These are phyloP conservation scores for Reticulitermes speratus DNA, from an alignment of 1,140 invertebrate genomes.

Conservation along the genomic window DNA sequence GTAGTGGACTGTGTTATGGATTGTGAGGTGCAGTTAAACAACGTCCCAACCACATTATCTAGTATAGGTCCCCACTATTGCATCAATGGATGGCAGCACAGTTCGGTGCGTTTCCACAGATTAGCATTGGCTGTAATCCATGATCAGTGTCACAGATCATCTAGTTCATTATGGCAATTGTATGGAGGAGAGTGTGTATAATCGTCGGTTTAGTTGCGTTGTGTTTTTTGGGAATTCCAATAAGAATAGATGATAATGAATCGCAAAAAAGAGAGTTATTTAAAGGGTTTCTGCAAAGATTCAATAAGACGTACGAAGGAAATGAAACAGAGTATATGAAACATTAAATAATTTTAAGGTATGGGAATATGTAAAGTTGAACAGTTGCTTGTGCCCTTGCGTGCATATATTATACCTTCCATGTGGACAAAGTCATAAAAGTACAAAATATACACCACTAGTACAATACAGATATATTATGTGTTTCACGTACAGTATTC, in stretches of 20 bases:
- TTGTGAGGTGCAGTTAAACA: too few species aligned
- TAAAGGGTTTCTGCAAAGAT: slow-evolving; percentile 59
- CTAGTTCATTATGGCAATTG: slow-evolving; percentile 35
- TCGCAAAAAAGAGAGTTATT: slow-evolving; percentile 52
- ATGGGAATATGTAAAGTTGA: slow-evolving; percentile 38
- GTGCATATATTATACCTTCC: not conserved
- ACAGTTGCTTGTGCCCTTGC: slow-evolving; percentile 35
- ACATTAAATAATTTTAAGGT: slow-evolving; percentile 68
- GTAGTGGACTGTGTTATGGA: too few species aligned
- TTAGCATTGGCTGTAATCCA: too few species aligned
- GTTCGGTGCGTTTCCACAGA: too few species aligned
- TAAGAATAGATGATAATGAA: slow-evolving; percentile 45
- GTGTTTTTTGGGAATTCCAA: slow-evolving; percentile 54
- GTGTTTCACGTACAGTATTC: slow-evolving; percentile 67
- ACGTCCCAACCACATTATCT: too few species aligned
- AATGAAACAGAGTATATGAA: slow-evolving; percentile 56
- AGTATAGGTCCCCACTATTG: too few species aligned
- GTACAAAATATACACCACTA: slow-evolving; percentile 66
- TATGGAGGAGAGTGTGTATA: slow-evolving; percentile 47
- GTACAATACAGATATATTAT: slow-evolving; percentile 56
- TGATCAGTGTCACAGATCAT: too few species aligned
- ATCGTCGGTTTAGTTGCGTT: slow-evolving; percentile 47
- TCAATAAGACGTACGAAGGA: slow-evolving; percentile 66
- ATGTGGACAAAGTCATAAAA: slow-evolving; percentile 47
- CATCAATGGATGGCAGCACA: too few species aligned